Base-by-base conservation (phyloP, 2,113 vertebrate genomes). In the Uropsilus gracilis region DNA sequence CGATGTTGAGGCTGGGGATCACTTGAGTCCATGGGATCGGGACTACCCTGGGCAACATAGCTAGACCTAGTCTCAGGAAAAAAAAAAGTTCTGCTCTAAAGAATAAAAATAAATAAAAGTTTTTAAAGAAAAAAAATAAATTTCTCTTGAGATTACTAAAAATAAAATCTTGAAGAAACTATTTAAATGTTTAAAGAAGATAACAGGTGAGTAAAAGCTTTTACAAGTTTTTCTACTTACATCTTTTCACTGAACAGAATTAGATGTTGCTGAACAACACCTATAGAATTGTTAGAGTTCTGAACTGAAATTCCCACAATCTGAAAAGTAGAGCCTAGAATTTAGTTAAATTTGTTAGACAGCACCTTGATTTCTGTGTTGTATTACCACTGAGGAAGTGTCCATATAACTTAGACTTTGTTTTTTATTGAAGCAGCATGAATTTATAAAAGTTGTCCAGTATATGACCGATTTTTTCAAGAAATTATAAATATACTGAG, bases 121-220 rank as follows among this genome's bases (percentile, higher is more conserved):
- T n/a, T n/a, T n/a, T n/a, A n/a, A n/a, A n/a, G n/a, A n/a, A n/a
- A n/a, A n/a, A n/a, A n/a, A n/a, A n/a, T n/a, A n/a, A 75, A 18
- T 81, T 75, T 76, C 80, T 80, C 12, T 50, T 86, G 73, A 66
- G 57, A 82, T 84, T 61, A 87, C 57, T 24, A 86, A 93, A 90
- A 93, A 89, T n/a, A 78, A 59, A 73, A 59, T 89, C 22, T 55
- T 85, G 77, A 89, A 71, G 53, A 64, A 90, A 95, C n/a, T 55
- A 77, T 55, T 81, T 75, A 61, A 91, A 61, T 86, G 7, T 34
- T 53, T 90, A 81, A 89, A 57, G 63, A 90, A 75, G 48, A 57
- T 59, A 90, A 61, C 4, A 20, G 16, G 9, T 68, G 3, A 73
- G 57, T 68, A 71, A 59, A 90, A 92, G 37, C 18, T 82, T 87